Evolutionary conservation across 2,113 vertebrate species (phyloP).

Genomic region (Limnothrissa miodon): DNA sequence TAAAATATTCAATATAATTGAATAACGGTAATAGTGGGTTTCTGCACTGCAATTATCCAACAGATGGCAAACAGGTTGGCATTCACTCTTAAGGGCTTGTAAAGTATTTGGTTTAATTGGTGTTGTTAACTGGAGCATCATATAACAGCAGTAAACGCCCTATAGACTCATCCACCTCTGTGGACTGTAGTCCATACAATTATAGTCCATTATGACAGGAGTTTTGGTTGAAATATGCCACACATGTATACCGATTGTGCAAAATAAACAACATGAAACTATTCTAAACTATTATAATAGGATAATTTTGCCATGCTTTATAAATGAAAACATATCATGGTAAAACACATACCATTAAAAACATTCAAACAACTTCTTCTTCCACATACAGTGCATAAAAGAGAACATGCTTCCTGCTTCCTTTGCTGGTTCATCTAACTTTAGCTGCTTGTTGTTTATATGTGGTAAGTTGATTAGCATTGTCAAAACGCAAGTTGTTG

Average conservation of each 20-base stretch:
- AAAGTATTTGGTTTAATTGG: constrained; percentile 19
- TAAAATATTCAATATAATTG: background rate
- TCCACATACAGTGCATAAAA: background rate
- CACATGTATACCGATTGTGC: too few species aligned
- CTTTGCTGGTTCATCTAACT: background rate
- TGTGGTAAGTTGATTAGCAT: background rate
- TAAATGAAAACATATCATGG: background rate
- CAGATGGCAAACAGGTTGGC: constrained; percentile 39
- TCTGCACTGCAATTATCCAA: background rate
- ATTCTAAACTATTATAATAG: too few species aligned
- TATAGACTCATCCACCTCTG: background rate
- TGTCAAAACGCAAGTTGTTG: background rate
- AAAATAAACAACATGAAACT: too few species aligned
- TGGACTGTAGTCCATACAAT: too few species aligned
- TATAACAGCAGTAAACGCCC: background rate
- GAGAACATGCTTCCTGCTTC: background rate
- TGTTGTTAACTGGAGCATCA: background rate
- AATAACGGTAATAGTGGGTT: background rate
- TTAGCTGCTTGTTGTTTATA: background rate
- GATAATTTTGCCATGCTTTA: background rate
- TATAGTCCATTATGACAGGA: too few species aligned
- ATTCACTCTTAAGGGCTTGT: constrained; percentile 20
- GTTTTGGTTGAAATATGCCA: too few species aligned
- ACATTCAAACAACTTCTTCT: background rate
- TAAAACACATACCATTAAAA: background rate